These are phyloP conservation scores for Clarias magur DNA, from an alignment of 2,113 vertebrate species.

Conservation along the genomic window DNA sequence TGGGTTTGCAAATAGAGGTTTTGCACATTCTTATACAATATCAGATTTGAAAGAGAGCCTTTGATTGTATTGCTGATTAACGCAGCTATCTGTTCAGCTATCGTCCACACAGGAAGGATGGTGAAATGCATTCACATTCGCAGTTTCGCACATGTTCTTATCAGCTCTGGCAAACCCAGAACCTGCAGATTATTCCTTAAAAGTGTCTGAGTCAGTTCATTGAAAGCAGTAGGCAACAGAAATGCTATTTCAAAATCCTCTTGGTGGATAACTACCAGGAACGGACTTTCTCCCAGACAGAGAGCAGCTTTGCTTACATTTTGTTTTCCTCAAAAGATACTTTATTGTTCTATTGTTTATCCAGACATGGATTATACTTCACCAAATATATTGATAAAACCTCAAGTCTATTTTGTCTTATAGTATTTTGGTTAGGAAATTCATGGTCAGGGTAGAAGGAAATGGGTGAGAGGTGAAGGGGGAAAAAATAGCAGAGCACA, in stretches of 20 bases:
- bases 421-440: neutral
- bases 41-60: neutral
- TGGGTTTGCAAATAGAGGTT: neutral
- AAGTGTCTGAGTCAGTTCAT: conserved; percentile 4
- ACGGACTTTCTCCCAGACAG: neutral
- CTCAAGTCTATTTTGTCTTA: neutral
- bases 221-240: neutral
- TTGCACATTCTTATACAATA: neutral
- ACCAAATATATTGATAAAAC: neutral
- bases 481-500: neutral
- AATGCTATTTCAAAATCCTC: conserved; percentile 9
- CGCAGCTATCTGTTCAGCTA: neutral
- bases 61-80: neutral
- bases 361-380: neutral
- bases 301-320: neutral
- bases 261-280: neutral
- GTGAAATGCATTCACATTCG: neutral
- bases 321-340: neutral
- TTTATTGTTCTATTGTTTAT: neutral
- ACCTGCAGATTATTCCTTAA: conserved; percentile 14
- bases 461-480: neutral
- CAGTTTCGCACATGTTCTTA: neutral
- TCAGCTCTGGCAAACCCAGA: conserved; percentile 17
- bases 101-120: neutral
- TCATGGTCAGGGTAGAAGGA: neutral